These are phyloP conservation scores for Thamnophis elegans DNA, from an alignment of 2,797 vertebrate species.

Conservation along the genomic window DNA sequence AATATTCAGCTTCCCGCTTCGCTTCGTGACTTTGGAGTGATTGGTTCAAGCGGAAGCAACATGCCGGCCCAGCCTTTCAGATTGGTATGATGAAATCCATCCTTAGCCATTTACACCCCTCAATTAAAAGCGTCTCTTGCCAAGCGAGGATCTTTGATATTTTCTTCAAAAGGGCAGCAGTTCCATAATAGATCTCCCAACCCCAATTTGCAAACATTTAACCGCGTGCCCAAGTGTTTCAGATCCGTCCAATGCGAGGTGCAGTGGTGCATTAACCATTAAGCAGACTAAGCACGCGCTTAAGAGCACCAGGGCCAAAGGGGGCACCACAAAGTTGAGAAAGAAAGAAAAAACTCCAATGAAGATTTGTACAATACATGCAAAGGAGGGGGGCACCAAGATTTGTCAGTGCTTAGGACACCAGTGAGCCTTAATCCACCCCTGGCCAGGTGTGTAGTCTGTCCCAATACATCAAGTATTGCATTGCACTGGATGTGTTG, in stretches of 20 bases:
- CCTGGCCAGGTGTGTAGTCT: background rate
- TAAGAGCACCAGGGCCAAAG: no score
- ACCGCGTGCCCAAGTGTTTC: background rate
- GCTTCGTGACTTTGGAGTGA: background rate
- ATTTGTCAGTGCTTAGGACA: no score
- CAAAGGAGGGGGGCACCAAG: no score
- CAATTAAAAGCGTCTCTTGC: background rate
- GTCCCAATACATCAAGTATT: background rate
- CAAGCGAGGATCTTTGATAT: background rate
- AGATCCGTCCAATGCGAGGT: background rate
- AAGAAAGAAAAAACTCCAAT: no score
- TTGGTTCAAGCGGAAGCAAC: background rate
- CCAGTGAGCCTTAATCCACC: no score
- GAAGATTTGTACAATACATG: no score
- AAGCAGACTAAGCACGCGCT: no score
- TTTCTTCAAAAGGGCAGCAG: background rate
- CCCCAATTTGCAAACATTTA: background rate
- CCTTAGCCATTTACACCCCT: background rate
- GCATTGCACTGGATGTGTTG: background rate
- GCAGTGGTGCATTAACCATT: background rate
- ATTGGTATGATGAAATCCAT: background rate
- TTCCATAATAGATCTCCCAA: background rate
- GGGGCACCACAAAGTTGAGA: no score
- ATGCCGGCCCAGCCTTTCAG: background rate
- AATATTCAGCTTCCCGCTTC: background rate